Evolutionary conservation across 2,113 vertebrate genomes (phyloP).

Genomic region (Pimephales promelas): DNA sequence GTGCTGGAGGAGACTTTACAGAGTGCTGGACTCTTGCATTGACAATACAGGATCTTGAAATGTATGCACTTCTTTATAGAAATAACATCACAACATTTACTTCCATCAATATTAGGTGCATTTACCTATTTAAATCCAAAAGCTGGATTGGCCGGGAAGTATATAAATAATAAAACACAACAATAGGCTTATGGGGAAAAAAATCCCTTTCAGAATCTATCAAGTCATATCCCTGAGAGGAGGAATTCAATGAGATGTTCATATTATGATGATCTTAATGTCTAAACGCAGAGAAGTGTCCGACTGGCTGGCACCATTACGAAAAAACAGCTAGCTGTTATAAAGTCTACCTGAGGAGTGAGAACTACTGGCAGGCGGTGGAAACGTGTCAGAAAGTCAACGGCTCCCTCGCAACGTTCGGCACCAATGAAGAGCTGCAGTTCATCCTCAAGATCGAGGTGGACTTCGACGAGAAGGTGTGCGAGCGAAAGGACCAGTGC

Average conservation of each 20-base stretch:
- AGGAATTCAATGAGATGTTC: no score
- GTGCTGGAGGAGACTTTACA: no score
- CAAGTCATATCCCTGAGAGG: no score
- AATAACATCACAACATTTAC: no score
- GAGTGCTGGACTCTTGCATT: no score
- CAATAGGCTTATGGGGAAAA: background rate
- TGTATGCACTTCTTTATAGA: no score
- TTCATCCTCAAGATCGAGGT: conserved; percentile 95
- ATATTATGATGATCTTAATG: background rate
- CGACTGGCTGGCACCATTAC: conserved; percentile 95
- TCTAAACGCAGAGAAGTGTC: conserved; percentile 88
- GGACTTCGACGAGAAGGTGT: conserved; percentile 88
- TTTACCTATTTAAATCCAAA: no score
- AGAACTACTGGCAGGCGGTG: conserved; percentile 97
- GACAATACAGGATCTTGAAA: no score
- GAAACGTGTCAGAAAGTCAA: conserved; percentile 95
- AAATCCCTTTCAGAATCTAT: background rate
- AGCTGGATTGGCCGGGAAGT: no score
- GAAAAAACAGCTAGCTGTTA: conserved; percentile 98
- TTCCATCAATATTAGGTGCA: no score
- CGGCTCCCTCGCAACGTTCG: conserved; percentile 92
- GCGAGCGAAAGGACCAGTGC: conserved; percentile 86
- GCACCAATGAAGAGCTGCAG: conserved; percentile 92
- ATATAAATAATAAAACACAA: no score
- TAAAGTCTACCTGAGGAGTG: conserved; percentile 88